phyloP scores from a whole-genome alignment of 2,888 invertebrate genomes.

The Amorpha juglandis region DNA sequence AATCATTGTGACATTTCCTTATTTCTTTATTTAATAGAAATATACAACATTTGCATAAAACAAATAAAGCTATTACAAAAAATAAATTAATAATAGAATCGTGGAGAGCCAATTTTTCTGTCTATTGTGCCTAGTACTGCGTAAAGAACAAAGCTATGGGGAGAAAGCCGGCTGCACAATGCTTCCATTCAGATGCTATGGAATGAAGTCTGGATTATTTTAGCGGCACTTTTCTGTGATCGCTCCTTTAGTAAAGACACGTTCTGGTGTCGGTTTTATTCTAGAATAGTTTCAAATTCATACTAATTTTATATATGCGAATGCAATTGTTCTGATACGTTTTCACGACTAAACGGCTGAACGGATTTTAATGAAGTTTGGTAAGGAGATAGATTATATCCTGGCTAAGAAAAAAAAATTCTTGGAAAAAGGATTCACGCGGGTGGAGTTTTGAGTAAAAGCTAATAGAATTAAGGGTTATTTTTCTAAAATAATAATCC shows the following conservation, averaged over 20 bases:
- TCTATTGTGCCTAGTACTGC: slow-evolving; percentile 66
- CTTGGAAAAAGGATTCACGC: too few species aligned
- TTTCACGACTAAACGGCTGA: too few species aligned
- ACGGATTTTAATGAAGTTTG: too few species aligned
- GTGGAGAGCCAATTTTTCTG: slow-evolving; percentile 74
- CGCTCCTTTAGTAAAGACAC: slow-evolving; percentile 1
- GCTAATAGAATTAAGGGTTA: too few species aligned
- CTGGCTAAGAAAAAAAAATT: too few species aligned
- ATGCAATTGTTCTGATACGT: too few species aligned
- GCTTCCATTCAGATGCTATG: slow-evolving; percentile 15
- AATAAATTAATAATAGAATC: slow-evolving; percentile 67
- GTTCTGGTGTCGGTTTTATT: background rate
- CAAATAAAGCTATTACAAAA: slow-evolving; percentile 30
- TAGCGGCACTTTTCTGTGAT: slow-evolving; percentile 18
- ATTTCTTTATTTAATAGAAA: background rate
- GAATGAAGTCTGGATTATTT: slow-evolving; percentile 16
- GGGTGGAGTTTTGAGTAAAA: too few species aligned
- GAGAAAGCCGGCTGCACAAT: slow-evolving; percentile 44
- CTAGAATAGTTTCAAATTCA: background rate
- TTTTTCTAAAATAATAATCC: too few species aligned
- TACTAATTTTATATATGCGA: too few species aligned
- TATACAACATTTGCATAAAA: background rate
- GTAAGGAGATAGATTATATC: too few species aligned
- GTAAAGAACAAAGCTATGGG: slow-evolving; percentile 58
- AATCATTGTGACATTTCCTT: background rate